These are phyloP conservation scores for Nycteola revayana DNA, from an alignment of 2,888 invertebrate species.

Conservation along the genomic window DNA sequence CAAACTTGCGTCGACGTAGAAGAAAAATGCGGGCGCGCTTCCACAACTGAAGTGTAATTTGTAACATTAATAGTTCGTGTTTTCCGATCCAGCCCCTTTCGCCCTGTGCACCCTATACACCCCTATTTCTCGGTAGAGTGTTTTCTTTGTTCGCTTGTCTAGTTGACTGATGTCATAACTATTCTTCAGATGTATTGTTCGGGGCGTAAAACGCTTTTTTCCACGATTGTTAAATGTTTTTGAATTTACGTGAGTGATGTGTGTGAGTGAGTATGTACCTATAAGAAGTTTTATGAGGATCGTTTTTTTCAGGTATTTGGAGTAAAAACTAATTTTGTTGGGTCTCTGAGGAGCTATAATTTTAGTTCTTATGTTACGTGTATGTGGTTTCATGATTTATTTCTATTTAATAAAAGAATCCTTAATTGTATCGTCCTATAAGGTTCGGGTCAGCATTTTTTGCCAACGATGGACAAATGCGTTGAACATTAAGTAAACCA, in stretches of 20 bases:
- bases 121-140: slow-evolving; percentile 28
- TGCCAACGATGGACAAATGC: too few relatives aligned
- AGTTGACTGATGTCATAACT: slow-evolving; percentile 39
- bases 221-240: slow-evolving; percentile 1
- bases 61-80: slow-evolving; percentile 49
- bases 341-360: too few relatives aligned
- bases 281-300: too few relatives aligned
- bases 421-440: too few relatives aligned
- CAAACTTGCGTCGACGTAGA: slow-evolving; percentile 23
- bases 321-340: too few relatives aligned
- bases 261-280: too few relatives aligned
- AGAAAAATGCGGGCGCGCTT: slow-evolving; percentile 30
- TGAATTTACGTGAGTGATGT: not conserved
- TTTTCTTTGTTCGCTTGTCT: slow-evolving; percentile 39
- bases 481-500: too few relatives aligned
- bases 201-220: slow-evolving; percentile 18
- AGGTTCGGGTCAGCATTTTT: too few relatives aligned
- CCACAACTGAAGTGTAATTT: slow-evolving; percentile 45
- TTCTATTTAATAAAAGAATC: too few relatives aligned
- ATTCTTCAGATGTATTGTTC: slow-evolving; percentile 27
- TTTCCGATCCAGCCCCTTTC: slow-evolving; percentile 31
- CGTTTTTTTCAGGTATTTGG: too few relatives aligned
- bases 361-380: too few relatives aligned
- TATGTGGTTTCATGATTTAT: too few relatives aligned
- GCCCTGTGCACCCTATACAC: slow-evolving; percentile 9